Percentiles rank a stretch among this genome's conserved stretches.
These are phyloP conservation scores for Lycophotia porphyrea DNA, from an alignment of 2,888 invertebrate species.

Conservation along the genomic window DNA sequence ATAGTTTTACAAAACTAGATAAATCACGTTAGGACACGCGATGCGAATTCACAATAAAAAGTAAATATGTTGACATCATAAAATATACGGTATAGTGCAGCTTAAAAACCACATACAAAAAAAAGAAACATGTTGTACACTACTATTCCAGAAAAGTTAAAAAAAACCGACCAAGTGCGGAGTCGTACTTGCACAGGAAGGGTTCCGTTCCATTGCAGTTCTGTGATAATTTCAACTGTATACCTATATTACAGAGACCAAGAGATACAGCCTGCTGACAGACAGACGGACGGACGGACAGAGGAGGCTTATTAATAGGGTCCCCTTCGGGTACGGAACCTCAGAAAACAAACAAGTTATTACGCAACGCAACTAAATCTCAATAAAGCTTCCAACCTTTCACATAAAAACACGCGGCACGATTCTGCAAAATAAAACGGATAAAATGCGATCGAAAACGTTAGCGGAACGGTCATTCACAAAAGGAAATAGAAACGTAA, in stretches of 20 bases:
- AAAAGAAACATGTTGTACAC: background rate
- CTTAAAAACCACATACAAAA: background rate
- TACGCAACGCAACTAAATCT: constrained; percentile 32
- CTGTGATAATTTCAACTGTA: background rate
- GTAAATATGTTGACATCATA: background rate
- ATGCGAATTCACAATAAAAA: background rate
- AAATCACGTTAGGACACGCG: background rate
- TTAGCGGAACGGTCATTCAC: constrained; percentile 61
- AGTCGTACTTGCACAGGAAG: no score
- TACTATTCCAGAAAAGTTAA: background rate
- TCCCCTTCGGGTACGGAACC: background rate
- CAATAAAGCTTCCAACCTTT: constrained; percentile 18
- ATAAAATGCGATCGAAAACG: constrained; percentile 61
- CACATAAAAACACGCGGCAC: constrained; percentile 40
- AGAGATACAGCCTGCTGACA: background rate
- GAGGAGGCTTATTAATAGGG: background rate
- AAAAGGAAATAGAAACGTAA: constrained; percentile 67
- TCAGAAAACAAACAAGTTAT: constrained; percentile 1
- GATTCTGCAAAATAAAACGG: constrained; percentile 55
- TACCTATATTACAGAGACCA: no score
- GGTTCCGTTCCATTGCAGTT: no score
- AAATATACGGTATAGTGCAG: background rate
- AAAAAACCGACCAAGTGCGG: background rate
- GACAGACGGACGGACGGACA: background rate
- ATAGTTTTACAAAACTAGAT: background rate